A percentile compares a stretch with the other conserved stretches of the same genome.
Conservation (phyloP, 2,888 invertebrate genomes). For the Eupeodes latifasciatus region DNA sequence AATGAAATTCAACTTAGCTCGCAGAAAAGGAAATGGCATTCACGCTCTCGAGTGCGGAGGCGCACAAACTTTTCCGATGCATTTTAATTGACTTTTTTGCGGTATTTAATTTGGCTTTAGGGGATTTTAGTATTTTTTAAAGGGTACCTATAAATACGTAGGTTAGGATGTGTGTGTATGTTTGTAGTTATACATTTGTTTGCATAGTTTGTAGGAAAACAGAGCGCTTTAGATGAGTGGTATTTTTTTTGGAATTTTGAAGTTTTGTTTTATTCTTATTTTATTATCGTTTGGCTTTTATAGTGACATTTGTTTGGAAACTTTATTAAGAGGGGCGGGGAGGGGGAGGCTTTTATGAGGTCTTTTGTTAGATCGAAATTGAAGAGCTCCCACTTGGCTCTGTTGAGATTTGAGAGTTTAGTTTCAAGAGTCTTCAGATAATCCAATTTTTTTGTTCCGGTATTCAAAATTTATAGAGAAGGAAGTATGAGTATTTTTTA, state of each 20-base stretch:
- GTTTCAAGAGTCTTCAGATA: slow-evolving; percentile 14
- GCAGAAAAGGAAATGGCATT: slow-evolving; percentile 54
- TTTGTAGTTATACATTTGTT: too few relatives aligned
- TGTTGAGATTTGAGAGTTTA: slow-evolving; percentile 30
- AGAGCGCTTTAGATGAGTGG: background rate
- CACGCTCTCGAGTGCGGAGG: slow-evolving; percentile 36
- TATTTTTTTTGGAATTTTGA: background rate
- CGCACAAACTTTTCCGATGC: slow-evolving; percentile 70
- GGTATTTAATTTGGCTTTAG: slow-evolving; percentile 59
- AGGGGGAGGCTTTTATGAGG: slow-evolving; percentile 1
- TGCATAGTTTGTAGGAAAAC: background rate
- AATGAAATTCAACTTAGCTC: too few relatives aligned
- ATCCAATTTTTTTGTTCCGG: background rate
- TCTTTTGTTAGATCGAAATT: slow-evolving; percentile 23
- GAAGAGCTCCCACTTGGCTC: slow-evolving; percentile 42
- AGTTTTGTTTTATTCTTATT: too few relatives aligned
- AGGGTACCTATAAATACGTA: background rate
- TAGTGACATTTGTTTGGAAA: slow-evolving; percentile 47
- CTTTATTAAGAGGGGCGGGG: slow-evolving; percentile 1
- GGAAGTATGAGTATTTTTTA: background rate
- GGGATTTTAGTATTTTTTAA: background rate
- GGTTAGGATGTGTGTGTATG: background rate
- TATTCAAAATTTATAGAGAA: background rate
- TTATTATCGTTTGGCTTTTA: background rate
- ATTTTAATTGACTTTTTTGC: slow-evolving; percentile 75